phyloP scores from a whole-genome alignment of 1,140 invertebrate genomes.

The Chlorops oryzae region DNA sequence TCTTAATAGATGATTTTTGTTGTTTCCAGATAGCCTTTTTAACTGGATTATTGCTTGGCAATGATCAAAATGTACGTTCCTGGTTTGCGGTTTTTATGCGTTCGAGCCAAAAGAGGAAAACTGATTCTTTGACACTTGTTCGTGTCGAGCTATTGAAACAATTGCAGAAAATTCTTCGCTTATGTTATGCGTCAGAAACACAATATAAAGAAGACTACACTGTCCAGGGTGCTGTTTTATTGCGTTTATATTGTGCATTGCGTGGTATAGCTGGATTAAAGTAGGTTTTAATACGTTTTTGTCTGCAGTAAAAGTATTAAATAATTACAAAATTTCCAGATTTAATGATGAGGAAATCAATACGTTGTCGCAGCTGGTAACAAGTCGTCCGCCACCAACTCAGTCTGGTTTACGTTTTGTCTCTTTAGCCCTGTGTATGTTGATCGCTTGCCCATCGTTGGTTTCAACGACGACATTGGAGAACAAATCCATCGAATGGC shows the following conservation, averaged over 20 bases:
- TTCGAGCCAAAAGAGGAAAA: constrained; percentile 83
- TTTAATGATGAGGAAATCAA: constrained; percentile 90
- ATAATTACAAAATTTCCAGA: constrained; percentile 43
- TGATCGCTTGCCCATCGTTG: constrained; percentile 88
- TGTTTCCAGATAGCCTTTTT: constrained; percentile 70
- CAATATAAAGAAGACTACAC: constrained; percentile 59
- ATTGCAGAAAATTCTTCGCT: constrained; percentile 57
- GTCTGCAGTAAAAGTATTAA: background rate
- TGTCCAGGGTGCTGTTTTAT: constrained; percentile 71
- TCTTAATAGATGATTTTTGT: background rate
- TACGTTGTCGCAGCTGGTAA: constrained; percentile 76
- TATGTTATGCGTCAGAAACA: constrained; percentile 51
- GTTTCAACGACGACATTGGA: constrained; percentile 74
- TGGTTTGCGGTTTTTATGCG: constrained; percentile 92
- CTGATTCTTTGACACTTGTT: constrained; percentile 65
- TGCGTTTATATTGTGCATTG: constrained; percentile 85
- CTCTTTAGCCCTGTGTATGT: constrained; percentile 87
- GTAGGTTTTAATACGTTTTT: constrained; percentile 47
- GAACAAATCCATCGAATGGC: constrained; percentile 86
- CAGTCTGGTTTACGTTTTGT: constrained; percentile 88
- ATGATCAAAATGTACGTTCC: constrained; percentile 78
- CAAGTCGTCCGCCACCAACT: constrained; percentile 81
- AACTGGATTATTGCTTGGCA: constrained; percentile 83
- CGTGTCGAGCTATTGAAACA: constrained; percentile 72
- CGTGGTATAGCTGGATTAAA: constrained; percentile 88